Evolutionary conservation across 2,797 vertebrate genomes (phyloP).

Genomic region (Intellagama lesueurii): DNA sequence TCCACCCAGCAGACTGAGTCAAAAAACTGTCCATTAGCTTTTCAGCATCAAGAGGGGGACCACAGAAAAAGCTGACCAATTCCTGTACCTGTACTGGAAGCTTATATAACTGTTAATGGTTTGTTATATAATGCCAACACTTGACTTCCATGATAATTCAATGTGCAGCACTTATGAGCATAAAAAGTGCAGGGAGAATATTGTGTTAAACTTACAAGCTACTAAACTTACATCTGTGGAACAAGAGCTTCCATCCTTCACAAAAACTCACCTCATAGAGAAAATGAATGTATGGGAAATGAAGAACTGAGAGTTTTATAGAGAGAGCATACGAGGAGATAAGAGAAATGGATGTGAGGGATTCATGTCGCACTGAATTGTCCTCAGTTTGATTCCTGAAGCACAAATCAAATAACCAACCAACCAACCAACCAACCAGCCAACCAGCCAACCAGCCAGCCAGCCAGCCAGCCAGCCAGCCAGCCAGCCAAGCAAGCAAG

Average conservation of each 20-base stretch:
- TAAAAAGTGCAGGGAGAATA: constrained; percentile 4
- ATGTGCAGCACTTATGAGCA: not conserved
- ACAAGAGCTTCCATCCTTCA: not conserved
- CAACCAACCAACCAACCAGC: no score
- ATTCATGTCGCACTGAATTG: not conserved
- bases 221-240: constrained; percentile 15
- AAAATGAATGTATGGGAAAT: not conserved
- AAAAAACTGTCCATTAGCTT: not conserved
- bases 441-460: no score
- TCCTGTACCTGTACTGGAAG: constrained; percentile 19
- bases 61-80: not conserved
- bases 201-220: not conserved
- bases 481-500: no score
- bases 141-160: constrained; percentile 4
- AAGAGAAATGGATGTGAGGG: no score
- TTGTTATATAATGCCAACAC: constrained; percentile 11
- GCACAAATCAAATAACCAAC: no score
- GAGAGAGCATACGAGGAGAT: no score
- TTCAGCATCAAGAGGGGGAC: not conserved
- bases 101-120: constrained; percentile 21
- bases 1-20: not conserved
- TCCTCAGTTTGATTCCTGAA: not conserved
- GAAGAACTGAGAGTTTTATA: not conserved
- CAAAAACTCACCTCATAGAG: not conserved
- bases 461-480: no score